These are phyloP conservation scores for Lithophane socia DNA, from an alignment of 2,888 invertebrate genomes.

Conservation along the genomic window DNA sequence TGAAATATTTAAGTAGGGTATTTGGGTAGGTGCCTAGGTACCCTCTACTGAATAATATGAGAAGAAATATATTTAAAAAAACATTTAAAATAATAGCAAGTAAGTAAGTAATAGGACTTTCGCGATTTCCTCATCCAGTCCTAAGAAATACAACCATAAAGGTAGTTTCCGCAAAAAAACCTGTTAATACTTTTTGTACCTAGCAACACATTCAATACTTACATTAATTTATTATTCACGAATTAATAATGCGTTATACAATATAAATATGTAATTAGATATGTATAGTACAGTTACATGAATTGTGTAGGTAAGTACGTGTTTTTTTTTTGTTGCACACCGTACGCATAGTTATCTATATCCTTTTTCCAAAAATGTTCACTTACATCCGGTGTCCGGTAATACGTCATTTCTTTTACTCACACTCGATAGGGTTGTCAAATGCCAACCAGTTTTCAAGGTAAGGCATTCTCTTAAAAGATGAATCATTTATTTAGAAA, in stretches of 20 bases:
- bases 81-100: not conserved
- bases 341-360: constrained; percentile 58
- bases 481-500: not conserved
- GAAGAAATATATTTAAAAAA: not conserved
- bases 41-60: not conserved
- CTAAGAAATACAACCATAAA: constrained; percentile 17
- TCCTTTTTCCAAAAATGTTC: constrained; percentile 76
- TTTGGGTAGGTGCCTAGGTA: too few relatives aligned
- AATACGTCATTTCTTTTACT: constrained; percentile 67
- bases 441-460: not conserved
- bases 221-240: constrained; percentile 26
- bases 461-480: constrained; percentile 12
- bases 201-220: constrained; percentile 5
- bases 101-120: not conserved
- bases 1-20: too few relatives aligned
- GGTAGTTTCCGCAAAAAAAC: constrained; percentile 10
- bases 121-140: constrained; percentile 3
- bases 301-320: constrained; percentile 1
- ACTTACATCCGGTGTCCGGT: constrained; percentile 71
- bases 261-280: constrained; percentile 40
- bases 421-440: constrained; percentile 46
- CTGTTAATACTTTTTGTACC: constrained; percentile 20
- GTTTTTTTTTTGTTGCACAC: constrained; percentile 27
- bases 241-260: constrained; percentile 23
- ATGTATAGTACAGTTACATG: constrained; percentile 44